Evolutionary conservation across 1,140 invertebrate genomes (phyloP).

Genomic region (Copidosoma floridanum): DNA sequence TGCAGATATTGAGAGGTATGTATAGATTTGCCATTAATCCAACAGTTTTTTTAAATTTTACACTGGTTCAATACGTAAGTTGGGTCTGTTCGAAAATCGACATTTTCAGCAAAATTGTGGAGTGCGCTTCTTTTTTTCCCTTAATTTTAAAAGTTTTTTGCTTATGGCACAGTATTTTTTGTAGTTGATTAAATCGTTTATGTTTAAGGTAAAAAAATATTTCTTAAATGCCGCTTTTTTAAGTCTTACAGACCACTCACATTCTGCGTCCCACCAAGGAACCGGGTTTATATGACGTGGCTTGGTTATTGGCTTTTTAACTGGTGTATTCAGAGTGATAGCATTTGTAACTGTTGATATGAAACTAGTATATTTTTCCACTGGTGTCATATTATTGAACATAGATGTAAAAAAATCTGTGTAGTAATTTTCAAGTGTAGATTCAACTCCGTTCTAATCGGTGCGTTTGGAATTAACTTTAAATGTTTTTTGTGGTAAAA

Average conservation of each 20-base stretch:
- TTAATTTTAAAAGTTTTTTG: background rate
- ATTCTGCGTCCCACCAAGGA: background rate
- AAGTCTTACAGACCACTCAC: background rate
- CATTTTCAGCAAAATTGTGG: background rate
- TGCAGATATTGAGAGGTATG: background rate
- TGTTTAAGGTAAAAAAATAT: background rate
- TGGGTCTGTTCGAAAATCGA: background rate
- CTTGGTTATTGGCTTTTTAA: background rate
- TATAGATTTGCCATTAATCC: background rate
- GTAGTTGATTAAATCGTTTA: background rate
- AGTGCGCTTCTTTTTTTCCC: background rate
- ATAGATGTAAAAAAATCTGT: background rate
- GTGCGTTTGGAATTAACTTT: conserved; percentile 13
- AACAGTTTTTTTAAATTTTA: background rate
- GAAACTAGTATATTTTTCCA: background rate
- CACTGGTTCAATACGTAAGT: background rate
- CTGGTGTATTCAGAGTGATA: background rate
- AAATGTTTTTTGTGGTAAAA: conserved; percentile 6
- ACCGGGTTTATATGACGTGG: background rate
- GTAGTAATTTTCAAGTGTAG: background rate
- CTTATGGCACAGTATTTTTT: background rate
- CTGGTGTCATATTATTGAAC: background rate
- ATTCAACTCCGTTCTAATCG: background rate
- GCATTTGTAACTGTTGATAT: background rate
- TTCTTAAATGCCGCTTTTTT: background rate